Base-by-base conservation (phyloP, 2,113 vertebrate species). In the Natator depressus region DNA sequence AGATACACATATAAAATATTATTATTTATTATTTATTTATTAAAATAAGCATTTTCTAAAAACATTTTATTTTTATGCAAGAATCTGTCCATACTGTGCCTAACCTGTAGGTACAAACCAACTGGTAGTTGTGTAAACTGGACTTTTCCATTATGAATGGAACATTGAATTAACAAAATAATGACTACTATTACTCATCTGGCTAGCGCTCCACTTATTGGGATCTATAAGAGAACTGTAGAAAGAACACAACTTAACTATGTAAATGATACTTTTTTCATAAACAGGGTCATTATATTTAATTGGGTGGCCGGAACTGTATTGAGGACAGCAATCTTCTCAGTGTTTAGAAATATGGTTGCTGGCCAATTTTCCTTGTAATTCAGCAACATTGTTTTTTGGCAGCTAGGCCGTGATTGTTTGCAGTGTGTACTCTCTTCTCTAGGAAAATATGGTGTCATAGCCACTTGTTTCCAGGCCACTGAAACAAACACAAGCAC, bases 361-460 rank as follows among this genome's bases (percentile, higher is more conserved):
- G 59, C 80, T 57, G 55, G 92, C 95, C 96, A 94, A 91, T 88
- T 96, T 89, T 95, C 49, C 90, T 93, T 94, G 95, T 95, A 95
- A 93, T 87, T 94, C 90, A 92, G 81, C 80, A 96, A 93, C 96
- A 93, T 72, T 87, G 46, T 0, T 49, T 96, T 92, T 96, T 97
- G 97, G 93, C 93, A 93, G 89, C 87, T 84, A 84, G 19, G 85
- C 85, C 80, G 69, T 57, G 38, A 55, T 89, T 91, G 47, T 51
- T 82, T 69, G 90, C 59, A 93, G 82, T 51, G 78, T 82, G 80
- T 72, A 78, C 89, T 8, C 88, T 62, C 92, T 94, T 94, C 82
- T 82, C 92, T 96, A 96, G 95, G 95, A 94, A 96, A 97, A 94
- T 80, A 97, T 87, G 47, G 93, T 93, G 94, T 94, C 94, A 93